Base-by-base conservation (phyloP, 2,888 invertebrate genomes). In the Sylvicola fuscatus region DNA sequence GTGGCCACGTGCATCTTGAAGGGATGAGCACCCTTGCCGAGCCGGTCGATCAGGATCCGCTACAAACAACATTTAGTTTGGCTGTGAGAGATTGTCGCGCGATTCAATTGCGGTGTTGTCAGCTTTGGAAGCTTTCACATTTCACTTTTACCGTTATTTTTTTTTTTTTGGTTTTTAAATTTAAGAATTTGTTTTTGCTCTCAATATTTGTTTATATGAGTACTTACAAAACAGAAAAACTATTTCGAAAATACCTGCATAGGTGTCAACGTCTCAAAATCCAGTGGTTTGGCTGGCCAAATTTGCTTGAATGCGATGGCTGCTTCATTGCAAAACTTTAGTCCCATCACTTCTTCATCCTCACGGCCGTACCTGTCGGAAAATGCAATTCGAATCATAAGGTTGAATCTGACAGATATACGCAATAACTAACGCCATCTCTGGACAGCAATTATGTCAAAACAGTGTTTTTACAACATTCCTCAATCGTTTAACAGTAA, bases 321-420 rank as follows among this genome's bases (percentile, higher is more conserved):
- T 32, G 90, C 82, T 60, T 93, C 92, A 55, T 93, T 93, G 61
- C 90, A 84, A 64, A 93, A 93, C 52, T 89, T 89, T 41, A 95
- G 67, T 1, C 93, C 93, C 73, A 93, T 81, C 27, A 93, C 90
- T 57, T 93, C 92, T 53, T 93, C 81, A 55, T 93, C 92, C 60
- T 93, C 92, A 35, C 92, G 65, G 0, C 92, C 92, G 52, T 93
- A 93, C 47, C 73, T 73, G 52, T 11, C 14, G n/a, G 10, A 6
- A 16, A 10, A 35, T 27, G 10, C 16, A 35, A 15, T 8, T 8
- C 4, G 8, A 21, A 21, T 21, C n/a, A n/a, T n/a, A n/a, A n/a
- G n/a, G n/a, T n/a, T n/a, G n/a, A n/a, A n/a, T n/a, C n/a, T n/a
- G n/a, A n/a, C n/a, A n/a, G n/a, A n/a, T n/a, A n/a, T n/a, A n/a